Conservation (phyloP, 2,797 vertebrate species). For the Gymnodraco acuticeps region DNA sequence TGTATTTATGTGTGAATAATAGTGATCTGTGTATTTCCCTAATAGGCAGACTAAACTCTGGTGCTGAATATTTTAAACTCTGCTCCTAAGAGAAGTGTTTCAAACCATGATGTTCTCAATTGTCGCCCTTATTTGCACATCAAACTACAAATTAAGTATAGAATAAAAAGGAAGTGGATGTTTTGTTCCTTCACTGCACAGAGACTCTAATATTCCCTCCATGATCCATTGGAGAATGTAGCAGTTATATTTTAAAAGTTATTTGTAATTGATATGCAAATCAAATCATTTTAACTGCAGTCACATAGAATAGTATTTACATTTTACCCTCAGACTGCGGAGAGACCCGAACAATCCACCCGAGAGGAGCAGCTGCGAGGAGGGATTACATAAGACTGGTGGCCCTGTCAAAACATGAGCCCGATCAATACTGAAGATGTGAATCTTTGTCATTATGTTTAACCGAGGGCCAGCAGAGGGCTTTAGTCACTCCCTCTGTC, state of each 20-base stretch:
- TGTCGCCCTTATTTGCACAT: slow-evolving; percentile 32
- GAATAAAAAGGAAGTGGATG: slow-evolving; percentile 2
- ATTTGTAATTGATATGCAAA: slow-evolving; percentile 33
- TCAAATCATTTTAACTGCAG: slow-evolving; percentile 27
- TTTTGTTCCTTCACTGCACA: slow-evolving; percentile 30
- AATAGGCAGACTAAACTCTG: not conserved
- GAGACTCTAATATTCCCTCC: not conserved
- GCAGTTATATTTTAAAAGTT: slow-evolving; percentile 15
- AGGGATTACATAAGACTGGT: slow-evolving; percentile 66
- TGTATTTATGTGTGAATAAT: slow-evolving; percentile 17
- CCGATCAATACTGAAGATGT: slow-evolving; percentile 72
- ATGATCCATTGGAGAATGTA: not conserved
- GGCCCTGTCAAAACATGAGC: slow-evolving; percentile 59
- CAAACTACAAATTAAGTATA: slow-evolving; percentile 33
- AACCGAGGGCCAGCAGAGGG: slow-evolving; percentile 57
- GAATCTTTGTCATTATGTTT: slow-evolving; percentile 72
- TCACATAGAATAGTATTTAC: slow-evolving; percentile 12
- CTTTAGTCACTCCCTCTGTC: slow-evolving; percentile 51
- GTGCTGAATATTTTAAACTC: not conserved
- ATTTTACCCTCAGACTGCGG: slow-evolving; percentile 2
- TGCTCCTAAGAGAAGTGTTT: not conserved
- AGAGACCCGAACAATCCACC: slow-evolving; percentile 43
- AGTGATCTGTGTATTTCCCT: not conserved
- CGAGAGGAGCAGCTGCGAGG: slow-evolving; percentile 15
- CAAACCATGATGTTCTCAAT: slow-evolving; percentile 2